These are phyloP conservation scores for Sitta europaea DNA, from an alignment of 2,113 vertebrate species.

Conservation along the genomic window DNA sequence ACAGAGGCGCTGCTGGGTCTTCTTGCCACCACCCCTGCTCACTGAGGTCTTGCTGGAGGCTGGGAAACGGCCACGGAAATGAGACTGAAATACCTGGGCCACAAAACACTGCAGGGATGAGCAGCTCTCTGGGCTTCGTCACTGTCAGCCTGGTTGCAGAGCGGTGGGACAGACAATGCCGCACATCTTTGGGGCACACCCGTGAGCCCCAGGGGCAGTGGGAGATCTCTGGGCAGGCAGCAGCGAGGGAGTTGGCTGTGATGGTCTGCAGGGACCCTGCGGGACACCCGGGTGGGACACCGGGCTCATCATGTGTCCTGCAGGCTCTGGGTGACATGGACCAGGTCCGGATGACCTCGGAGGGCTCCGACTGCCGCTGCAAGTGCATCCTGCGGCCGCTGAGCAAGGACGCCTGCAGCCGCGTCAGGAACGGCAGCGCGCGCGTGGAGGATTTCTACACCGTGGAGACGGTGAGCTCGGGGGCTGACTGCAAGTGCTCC, in stretches of 20 bases:
- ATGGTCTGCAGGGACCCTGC: neutral
- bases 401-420: conserved; percentile 86
- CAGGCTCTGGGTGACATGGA: conserved; percentile 87
- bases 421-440: conserved; percentile 77
- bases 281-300: accelerated
- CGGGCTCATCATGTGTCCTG: accelerated
- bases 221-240: neutral
- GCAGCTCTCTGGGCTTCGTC: neutral
- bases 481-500: conserved; percentile 91
- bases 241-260: neutral
- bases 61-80: neutral
- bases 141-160: neutral
- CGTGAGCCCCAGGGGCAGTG: accelerated
- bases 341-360: conserved; percentile 92
- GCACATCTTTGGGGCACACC: accelerated
- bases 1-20: neutral
- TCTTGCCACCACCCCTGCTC: neutral
- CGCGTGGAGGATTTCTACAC: conserved; percentile 93
- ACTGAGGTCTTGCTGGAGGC: neutral
- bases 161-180: accelerated
- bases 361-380: conserved; percentile 95
- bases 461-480: conserved; percentile 94
- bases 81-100: too few species aligned
- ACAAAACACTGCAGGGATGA: accelerated
- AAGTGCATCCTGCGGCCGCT: conserved; percentile 96